phyloP scores from a whole-genome alignment of 1,140 invertebrate genomes.

The Dinothrombium tinctorium region DNA sequence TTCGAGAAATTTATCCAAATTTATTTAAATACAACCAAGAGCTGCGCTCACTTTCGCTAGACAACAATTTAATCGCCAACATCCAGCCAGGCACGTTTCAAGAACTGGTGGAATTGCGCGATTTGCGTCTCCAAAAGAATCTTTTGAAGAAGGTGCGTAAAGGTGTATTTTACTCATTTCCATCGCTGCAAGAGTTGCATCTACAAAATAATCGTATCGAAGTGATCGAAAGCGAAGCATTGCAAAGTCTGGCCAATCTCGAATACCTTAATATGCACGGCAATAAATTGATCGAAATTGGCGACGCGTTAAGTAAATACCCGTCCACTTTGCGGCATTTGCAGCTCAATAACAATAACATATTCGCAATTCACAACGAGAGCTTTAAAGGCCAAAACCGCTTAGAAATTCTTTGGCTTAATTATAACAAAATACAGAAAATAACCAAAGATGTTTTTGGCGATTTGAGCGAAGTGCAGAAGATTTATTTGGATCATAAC shows the following conservation, averaged over 20 bases:
- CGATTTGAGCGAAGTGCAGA: constrained; percentile 43
- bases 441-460: constrained; percentile 43
- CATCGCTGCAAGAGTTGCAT: constrained; percentile 52
- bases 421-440: constrained; percentile 48
- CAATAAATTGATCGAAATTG: constrained; percentile 45
- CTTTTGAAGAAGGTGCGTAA: constrained; percentile 41
- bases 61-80: constrained; percentile 62
- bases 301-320: constrained; percentile 40
- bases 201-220: constrained; percentile 62
- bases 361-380: constrained; percentile 46
- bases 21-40: constrained; percentile 45
- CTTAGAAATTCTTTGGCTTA: constrained; percentile 61
- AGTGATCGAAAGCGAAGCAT: constrained; percentile 51
- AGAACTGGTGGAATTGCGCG: constrained; percentile 38
- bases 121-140: constrained; percentile 68
- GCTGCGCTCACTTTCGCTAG: constrained; percentile 57
- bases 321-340: constrained; percentile 53
- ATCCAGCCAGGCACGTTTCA: constrained; percentile 52
- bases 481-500: constrained; percentile 59
- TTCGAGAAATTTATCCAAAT: constrained; percentile 41
- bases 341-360: constrained; percentile 55
- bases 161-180: constrained; percentile 52
- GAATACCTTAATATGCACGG: constrained; percentile 67
- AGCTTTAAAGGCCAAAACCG: constrained; percentile 48
- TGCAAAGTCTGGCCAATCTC: constrained; percentile 51